Conservation (phyloP, 2,797 vertebrate species). For the Poeciliopsis paucimaculata region DNA sequence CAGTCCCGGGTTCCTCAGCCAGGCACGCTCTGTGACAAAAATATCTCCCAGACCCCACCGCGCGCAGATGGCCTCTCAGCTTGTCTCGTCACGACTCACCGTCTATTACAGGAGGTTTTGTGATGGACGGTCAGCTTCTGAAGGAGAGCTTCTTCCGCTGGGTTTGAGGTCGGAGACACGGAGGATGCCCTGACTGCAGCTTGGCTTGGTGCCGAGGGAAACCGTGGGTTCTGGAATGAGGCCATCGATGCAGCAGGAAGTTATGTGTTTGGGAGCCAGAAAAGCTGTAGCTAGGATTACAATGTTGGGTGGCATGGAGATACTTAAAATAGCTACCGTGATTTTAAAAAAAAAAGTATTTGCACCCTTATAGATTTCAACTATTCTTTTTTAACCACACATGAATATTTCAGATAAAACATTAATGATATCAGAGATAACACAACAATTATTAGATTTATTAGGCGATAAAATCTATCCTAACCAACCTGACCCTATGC, state of each 20-base stretch:
- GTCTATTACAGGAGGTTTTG: constrained; percentile 81
- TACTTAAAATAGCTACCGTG: constrained; percentile 50
- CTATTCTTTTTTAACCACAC: background rate
- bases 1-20: constrained; percentile 72
- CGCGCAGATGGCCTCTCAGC: constrained; percentile 87
- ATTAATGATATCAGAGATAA: too few relatives aligned
- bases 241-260: constrained; percentile 62
- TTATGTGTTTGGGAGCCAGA: constrained; percentile 61
- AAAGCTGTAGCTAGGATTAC: constrained; percentile 51
- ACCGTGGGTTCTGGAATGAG: constrained; percentile 65
- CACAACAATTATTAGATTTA: background rate
- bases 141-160: constrained; percentile 76
- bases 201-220: constrained; percentile 73
- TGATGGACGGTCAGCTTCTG: constrained; percentile 81
- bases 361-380: background rate
- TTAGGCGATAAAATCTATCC: background rate
- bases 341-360: background rate
- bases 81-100: constrained; percentile 85
- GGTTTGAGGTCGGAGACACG: constrained; percentile 50
- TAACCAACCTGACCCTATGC: background rate
- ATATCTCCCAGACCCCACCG: constrained; percentile 81
- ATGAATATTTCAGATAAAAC: background rate
- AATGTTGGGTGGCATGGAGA: constrained; percentile 56
- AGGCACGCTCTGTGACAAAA: constrained; percentile 77
- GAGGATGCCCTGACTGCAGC: constrained; percentile 77